Base-by-base conservation (phyloP, 2,888 invertebrate genomes). In the Lobophora halterata region DNA sequence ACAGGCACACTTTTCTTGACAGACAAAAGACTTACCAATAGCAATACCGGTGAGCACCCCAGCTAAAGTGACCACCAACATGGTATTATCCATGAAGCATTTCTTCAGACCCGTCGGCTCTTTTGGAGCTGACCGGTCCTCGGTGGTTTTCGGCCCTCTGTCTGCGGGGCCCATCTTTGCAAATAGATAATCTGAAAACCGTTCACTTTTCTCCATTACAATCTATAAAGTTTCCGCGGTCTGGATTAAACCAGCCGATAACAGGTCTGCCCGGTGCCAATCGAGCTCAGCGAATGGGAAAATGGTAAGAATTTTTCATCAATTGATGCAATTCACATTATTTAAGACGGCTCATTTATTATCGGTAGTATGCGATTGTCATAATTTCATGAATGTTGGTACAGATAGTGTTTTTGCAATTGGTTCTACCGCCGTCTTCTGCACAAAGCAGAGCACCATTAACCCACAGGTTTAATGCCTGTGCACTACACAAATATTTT, bases 151-250 rank as follows among this genome's bases (percentile, higher is more conserved):
- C 61, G 90, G 89, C 65, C 90, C 88, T 55, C 88, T 79, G 56
- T 88, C 88, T 51, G 90, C 90, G 59, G 91, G 90, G 71, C 92
- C 92, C 93, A 93, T 93, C 90, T 93, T 93, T 79, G 92, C 92
- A 79, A 93, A 93, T 81, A 93, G 88, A 85, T 93, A 93, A 82
- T 93, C 93, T 92, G 92, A 91, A 90, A 93, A 92, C 65, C 90
- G 90, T 79, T 88, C 89, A 81, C 89, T 79, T 79, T 88, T 90
- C 89, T 90, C 90, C 90, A 90, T 90, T 66, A 82, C 86, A 79
- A 71, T 68, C 52, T 58, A 18, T 10, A 14, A 25, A 59, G 54
- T 60, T 52, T 55, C 37, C 48, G 53, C 36, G 60, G 66, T 60
- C 73, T 66, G 65, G 67, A 46, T 32, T 39, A 37, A 8, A 26